A percentile compares a stretch with the other conserved stretches of the same genome.
Conservation (phyloP, 2,113 vertebrate species). For the Lepus europaeus region DNA sequence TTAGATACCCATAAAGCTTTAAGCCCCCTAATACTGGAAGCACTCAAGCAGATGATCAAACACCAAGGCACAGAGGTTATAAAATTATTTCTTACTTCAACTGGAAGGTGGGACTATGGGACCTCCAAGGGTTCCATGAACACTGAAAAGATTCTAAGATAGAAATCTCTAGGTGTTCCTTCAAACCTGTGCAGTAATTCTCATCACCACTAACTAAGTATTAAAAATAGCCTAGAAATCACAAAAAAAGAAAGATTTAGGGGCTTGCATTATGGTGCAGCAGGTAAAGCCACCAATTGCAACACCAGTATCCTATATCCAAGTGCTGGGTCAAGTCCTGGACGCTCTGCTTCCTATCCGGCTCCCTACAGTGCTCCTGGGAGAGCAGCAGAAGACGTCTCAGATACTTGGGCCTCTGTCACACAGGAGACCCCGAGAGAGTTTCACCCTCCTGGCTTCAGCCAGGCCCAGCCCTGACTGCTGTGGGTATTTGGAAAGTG, state of each 20-base stretch:
- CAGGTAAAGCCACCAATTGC: no score
- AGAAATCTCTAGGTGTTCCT: neutral
- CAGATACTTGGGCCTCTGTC: no score
- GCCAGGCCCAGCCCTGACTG: no score
- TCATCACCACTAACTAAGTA: neutral
- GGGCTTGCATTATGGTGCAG: no score
- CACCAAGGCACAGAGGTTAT: neutral
- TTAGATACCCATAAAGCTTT: conserved; percentile 23
- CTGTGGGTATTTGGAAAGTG: no score
- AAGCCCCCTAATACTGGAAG: neutral
- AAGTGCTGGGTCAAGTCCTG: no score
- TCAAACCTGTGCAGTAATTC: neutral
- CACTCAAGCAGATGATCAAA: conserved; percentile 56
- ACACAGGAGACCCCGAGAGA: no score
- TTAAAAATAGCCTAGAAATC: neutral
- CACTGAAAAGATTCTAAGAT: neutral
- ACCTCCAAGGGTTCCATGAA: neutral
- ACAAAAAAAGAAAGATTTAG: neutral
- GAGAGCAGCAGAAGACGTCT: no score
- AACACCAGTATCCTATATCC: no score
- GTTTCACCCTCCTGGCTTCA: no score
- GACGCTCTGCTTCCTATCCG: no score
- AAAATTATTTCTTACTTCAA: conserved; percentile 12
- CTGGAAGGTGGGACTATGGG: neutral
- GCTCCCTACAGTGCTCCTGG: no score